Evolutionary conservation across 2,888 invertebrate genomes (phyloP), one percentile per base, ranked within the genome.

Genomic region (Iphiclides podalirius): DNA sequence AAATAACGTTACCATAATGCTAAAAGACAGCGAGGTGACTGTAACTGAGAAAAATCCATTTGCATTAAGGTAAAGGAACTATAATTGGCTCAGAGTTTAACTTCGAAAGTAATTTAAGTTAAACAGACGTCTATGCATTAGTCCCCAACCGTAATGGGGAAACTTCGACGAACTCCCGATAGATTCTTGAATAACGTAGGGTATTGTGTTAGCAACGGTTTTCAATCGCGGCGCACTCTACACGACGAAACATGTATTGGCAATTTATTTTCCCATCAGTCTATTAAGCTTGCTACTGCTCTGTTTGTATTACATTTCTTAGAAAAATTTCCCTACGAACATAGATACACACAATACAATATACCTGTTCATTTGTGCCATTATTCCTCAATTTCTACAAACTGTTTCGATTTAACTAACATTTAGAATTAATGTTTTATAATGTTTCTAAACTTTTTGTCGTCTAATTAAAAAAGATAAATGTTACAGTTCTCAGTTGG

Each of bases 71-170:
- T 61, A 53, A 58, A 59, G 59, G 54, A 58, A 64, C 61, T 63
- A 64, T 62, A 58, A 45, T 41, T 51, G 41, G 35, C 26, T 41
- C 16, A 12, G 64, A 56, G 59, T 60, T 60, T 56, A 65, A 66
- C 61, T 67, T 58, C 52, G 53, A 66, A 71, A 68, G 70, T 67
- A 70, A 72, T 72, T 71, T 66, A 72, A 72, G 67, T 70, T 69
- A 64, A 70, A 64, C 60, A 64, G 60, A 58, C 61, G 61, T 57
- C 57, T 59, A 53, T 61, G 58, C 58, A 35, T 57, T 57, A 60
- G 56, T 59, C 55, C 58, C 57, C 55, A 44, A 42, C 46, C 55
- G 56, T 66, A 69, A 70, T 67, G 66, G 64, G 49, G 50, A 61
- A 69, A 69, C 59, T 71, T 70, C 35, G 55, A 20, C 37, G 49